Conservation (phyloP, 2,797 vertebrate genomes). For the Choloepus didactylus region DNA sequence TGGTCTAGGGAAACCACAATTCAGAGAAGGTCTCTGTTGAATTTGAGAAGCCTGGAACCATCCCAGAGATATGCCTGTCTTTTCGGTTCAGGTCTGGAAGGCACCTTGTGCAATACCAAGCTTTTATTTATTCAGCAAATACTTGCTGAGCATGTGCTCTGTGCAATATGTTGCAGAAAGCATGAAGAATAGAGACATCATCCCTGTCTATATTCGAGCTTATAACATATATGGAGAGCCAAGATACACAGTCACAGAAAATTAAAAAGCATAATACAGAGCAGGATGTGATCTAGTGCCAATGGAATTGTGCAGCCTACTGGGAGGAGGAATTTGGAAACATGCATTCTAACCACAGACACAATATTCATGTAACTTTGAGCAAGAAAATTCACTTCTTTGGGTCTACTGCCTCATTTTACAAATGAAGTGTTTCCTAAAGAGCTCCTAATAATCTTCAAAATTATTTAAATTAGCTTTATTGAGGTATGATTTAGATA, state of each 20-base stretch:
- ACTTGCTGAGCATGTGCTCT: neutral
- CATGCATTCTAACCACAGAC: neutral
- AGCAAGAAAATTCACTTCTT: slow-evolving; percentile 26
- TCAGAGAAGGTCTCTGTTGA: neutral
- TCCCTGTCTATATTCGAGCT: neutral
- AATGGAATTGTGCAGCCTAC: neutral
- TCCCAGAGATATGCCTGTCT: neutral
- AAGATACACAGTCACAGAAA: neutral
- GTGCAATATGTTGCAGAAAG: neutral
- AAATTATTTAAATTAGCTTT: neutral
- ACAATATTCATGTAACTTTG: neutral
- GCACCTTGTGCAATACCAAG: neutral
- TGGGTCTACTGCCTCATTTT: neutral
- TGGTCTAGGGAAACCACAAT: neutral
- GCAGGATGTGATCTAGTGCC: neutral
- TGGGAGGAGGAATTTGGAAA: neutral
- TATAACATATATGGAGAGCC: neutral
- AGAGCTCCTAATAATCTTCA: neutral
- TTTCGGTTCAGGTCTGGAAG: neutral
- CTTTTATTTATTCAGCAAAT: neutral
- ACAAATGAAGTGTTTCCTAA: slow-evolving; percentile 7
- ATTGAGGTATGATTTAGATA: slow-evolving; percentile 1
- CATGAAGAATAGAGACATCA: neutral
- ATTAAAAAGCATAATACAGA: neutral
- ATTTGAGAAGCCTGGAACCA: neutral